These are phyloP conservation scores for Phoebastria nigripes DNA, from an alignment of 2,797 vertebrate genomes.

Conservation along the genomic window DNA sequence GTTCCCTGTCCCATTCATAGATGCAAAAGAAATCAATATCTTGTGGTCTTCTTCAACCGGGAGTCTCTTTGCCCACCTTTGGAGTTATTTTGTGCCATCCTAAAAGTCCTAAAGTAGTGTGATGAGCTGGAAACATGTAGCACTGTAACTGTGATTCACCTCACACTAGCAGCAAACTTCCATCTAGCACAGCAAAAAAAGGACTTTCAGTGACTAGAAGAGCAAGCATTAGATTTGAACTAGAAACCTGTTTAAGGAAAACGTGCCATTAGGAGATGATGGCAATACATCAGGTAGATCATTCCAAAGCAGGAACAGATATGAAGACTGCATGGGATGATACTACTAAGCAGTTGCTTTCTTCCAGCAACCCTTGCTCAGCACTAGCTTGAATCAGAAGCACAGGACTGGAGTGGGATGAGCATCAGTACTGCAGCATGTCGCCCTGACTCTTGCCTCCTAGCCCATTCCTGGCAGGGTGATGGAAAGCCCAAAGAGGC, in stretches of 20 bases:
- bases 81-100: background rate
- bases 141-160: background rate
- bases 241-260: background rate
- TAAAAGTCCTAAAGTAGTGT: background rate
- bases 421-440: background rate
- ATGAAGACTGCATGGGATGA: background rate
- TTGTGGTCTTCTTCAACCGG: background rate
- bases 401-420: rapidly evolving
- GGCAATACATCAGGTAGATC: background rate
- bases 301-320: background rate
- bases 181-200: background rate
- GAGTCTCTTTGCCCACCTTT: background rate
- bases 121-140: background rate
- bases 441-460: background rate
- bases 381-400: background rate
- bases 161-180: background rate
- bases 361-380: background rate
- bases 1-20: background rate
- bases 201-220: background rate
- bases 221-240: background rate
- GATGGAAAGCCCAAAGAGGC: background rate
- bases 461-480: background rate
- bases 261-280: background rate
- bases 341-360: background rate
- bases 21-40: background rate